phyloP scores from a whole-genome alignment of 2,113 vertebrate genomes.

The Pithys albifrons region DNA sequence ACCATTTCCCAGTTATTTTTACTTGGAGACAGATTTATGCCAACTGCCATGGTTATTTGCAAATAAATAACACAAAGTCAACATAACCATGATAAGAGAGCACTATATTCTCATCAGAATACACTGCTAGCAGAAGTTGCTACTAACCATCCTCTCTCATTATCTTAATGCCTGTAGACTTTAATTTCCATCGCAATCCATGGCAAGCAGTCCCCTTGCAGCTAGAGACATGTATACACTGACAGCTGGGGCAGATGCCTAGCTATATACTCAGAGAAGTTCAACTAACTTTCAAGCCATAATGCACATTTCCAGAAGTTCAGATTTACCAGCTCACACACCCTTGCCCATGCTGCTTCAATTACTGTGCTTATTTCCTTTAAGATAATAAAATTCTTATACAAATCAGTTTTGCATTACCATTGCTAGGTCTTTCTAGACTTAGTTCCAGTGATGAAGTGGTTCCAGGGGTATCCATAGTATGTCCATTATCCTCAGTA shows the following conservation, averaged over 20 bases:
- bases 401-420: slow-evolving; percentile 28
- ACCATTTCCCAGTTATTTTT: background rate
- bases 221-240: fast-evolving
- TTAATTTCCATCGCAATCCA: background rate
- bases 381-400: background rate
- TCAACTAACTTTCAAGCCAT: background rate
- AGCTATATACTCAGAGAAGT: background rate
- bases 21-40: background rate
- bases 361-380: background rate
- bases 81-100: background rate
- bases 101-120: background rate
- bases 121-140: background rate
- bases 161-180: background rate
- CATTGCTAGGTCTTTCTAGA: slow-evolving; percentile 18
- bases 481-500: slow-evolving; percentile 1
- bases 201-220: background rate
- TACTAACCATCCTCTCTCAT: background rate
- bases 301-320: background rate
- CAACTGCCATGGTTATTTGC: background rate
- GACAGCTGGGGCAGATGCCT: background rate
- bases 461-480: slow-evolving; percentile 27
- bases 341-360: background rate
- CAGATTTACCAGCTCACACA: background rate
- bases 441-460: slow-evolving; percentile 32
- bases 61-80: background rate